A percentile compares a stretch with the other conserved stretches of the same genome.
Conservation (phyloP, 2,113 vertebrate genomes). For the Rallus limicola region DNA sequence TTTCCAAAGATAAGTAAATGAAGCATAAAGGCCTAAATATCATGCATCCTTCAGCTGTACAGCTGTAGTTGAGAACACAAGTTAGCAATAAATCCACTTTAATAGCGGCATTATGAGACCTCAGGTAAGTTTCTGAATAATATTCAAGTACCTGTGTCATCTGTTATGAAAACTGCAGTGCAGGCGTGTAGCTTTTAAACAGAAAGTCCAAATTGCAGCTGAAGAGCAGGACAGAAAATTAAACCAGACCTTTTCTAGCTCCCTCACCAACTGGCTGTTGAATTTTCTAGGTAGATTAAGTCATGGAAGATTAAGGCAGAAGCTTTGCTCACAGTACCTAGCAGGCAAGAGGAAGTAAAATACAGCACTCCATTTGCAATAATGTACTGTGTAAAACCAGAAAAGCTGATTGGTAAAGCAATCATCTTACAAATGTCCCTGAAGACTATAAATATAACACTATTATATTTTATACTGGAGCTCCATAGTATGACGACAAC, state of each 20-base stretch:
- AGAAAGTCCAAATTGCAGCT: constrained; percentile 27
- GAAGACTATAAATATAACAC: constrained; percentile 59
- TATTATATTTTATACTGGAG: constrained; percentile 59
- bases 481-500: constrained; percentile 40
- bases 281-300: constrained; percentile 74
- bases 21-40: not conserved
- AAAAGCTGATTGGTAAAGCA: constrained; percentile 72
- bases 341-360: constrained; percentile 61
- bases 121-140: constrained; percentile 4
- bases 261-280: constrained; percentile 44
- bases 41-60: not conserved
- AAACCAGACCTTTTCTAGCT: constrained; percentile 21
- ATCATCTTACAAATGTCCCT: constrained; percentile 66
- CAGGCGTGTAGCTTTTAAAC: constrained; percentile 29
- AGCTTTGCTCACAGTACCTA: constrained; percentile 53
- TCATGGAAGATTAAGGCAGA: constrained; percentile 72
- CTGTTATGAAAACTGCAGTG: constrained; percentile 46
- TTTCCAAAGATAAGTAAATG: constrained; percentile 8
- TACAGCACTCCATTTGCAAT: constrained; percentile 28
- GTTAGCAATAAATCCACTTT: constrained; percentile 3
- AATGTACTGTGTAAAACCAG: constrained; percentile 58
- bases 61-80: not conserved
- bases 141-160: constrained; percentile 67
- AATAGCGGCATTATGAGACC: not conserved
- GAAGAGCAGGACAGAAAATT: constrained; percentile 48